Conservation (phyloP, 2,888 invertebrate genomes). For the Scotopteryx bipunctaria region DNA sequence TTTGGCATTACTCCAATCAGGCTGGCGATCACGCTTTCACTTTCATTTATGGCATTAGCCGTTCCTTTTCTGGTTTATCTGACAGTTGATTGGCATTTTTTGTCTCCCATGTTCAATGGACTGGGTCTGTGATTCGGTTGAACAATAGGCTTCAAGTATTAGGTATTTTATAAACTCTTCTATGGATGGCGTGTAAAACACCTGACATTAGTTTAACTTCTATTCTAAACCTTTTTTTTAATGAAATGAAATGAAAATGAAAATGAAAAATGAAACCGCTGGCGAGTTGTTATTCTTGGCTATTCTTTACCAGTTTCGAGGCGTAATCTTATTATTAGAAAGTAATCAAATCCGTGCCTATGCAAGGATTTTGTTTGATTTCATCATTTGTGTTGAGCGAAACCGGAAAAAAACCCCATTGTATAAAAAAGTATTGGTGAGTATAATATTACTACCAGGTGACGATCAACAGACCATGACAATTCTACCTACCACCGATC, state of each 20-base stretch:
- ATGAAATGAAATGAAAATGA: no score
- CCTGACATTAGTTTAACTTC: no score
- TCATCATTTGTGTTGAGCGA: constrained; percentile 2
- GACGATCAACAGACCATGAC: constrained; percentile 13
- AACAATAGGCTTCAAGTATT: not conserved
- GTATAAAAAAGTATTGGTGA: constrained; percentile 8
- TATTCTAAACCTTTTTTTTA: no score
- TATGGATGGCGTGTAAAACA: no score
- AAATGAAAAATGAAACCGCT: no score
- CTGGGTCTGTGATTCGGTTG: not conserved
- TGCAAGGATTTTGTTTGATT: not conserved
- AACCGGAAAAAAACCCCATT: constrained; percentile 8
- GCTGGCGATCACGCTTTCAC: constrained; percentile 21
- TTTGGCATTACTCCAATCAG: constrained; percentile 28
- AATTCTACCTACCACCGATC: not conserved
- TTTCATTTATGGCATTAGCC: constrained; percentile 22
- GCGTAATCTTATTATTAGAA: no score
- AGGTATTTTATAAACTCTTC: not conserved
- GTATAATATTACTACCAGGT: no score
- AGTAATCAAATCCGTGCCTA: no score
- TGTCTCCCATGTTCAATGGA: constrained; percentile 2
- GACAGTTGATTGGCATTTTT: constrained; percentile 8
- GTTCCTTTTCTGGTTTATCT: constrained; percentile 21
- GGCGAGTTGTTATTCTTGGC: no score
- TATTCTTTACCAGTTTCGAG: no score